Percentiles rank a stretch among this genome's conserved stretches.
phyloP scores from a whole-genome alignment of 2,888 invertebrate species.

The Acrocera orbiculus region DNA sequence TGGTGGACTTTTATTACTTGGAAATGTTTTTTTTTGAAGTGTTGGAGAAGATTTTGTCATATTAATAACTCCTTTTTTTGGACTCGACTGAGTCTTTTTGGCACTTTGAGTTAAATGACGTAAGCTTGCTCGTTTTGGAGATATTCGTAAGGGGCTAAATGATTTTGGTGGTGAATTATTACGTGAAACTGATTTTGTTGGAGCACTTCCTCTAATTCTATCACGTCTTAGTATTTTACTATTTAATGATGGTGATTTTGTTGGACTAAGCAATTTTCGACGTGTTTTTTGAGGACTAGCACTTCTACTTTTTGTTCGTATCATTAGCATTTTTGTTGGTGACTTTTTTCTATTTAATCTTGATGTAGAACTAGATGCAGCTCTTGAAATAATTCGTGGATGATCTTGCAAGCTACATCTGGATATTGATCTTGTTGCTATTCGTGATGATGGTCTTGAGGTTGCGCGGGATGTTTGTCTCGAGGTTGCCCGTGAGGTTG shows the following conservation, averaged over 20 bases:
- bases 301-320: constrained; percentile 15
- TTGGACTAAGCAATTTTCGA: constrained; percentile 21
- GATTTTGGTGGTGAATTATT: constrained; percentile 1
- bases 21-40: constrained; percentile 4
- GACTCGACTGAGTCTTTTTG: constrained; percentile 21
- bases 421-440: too few relatives aligned
- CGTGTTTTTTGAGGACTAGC: constrained; percentile 15
- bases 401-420: too few relatives aligned
- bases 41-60: constrained; percentile 1
- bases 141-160: background rate
- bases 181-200: background rate
- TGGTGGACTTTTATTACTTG: background rate
- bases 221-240: constrained; percentile 7
- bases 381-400: constrained; percentile 1
- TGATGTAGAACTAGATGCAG: background rate
- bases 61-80: constrained; percentile 9
- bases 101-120: constrained; percentile 22
- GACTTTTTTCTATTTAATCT: constrained; percentile 17
- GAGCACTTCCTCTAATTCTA: constrained; percentile 7
- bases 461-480: too few relatives aligned
- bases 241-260: constrained; percentile 10
- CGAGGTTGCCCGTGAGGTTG: constrained; percentile 14
- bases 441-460: too few relatives aligned
- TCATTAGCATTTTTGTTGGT: constrained; percentile 14
- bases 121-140: constrained; percentile 9